Evolutionary conservation across 2,888 invertebrate genomes (phyloP).

Genomic region (Trissoscelio sp.): DNA sequence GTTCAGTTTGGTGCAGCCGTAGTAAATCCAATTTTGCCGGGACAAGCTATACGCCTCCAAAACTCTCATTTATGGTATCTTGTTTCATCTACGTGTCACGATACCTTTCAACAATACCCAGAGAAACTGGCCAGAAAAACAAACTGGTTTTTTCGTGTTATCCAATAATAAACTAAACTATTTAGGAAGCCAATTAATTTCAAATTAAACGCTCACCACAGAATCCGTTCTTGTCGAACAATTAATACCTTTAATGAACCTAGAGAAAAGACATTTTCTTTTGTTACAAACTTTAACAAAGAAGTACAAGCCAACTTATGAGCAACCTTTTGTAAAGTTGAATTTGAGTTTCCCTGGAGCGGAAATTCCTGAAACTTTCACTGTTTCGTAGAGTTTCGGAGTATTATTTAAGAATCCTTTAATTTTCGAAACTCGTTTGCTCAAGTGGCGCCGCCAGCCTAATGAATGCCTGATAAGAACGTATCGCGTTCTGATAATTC

Average conservation of each 20-base stretch:
- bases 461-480: constrained; percentile 37
- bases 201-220: not conserved
- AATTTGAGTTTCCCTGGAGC: not conserved
- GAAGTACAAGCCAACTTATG: not conserved
- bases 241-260: not conserved
- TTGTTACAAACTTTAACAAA: not conserved
- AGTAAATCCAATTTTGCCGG: constrained; percentile 52
- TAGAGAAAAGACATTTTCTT: not conserved
- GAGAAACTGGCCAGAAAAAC: constrained; percentile 32
- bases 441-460: constrained; percentile 26
- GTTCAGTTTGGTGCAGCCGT: constrained; percentile 31
- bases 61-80: constrained; percentile 61
- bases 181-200: constrained; percentile 12
- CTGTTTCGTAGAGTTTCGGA: not conserved
- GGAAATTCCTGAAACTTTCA: not conserved
- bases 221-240: not conserved
- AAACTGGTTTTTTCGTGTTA: constrained; percentile 30
- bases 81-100: constrained; percentile 54
- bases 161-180: not conserved
- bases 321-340: not conserved
- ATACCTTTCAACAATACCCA: constrained; percentile 34
- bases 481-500: constrained; percentile 33
- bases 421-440: constrained; percentile 34
- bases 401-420: not conserved
- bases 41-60: constrained; percentile 44